Evolutionary conservation across 2,888 invertebrate species (phyloP).

Genomic region (Biston betularia): DNA sequence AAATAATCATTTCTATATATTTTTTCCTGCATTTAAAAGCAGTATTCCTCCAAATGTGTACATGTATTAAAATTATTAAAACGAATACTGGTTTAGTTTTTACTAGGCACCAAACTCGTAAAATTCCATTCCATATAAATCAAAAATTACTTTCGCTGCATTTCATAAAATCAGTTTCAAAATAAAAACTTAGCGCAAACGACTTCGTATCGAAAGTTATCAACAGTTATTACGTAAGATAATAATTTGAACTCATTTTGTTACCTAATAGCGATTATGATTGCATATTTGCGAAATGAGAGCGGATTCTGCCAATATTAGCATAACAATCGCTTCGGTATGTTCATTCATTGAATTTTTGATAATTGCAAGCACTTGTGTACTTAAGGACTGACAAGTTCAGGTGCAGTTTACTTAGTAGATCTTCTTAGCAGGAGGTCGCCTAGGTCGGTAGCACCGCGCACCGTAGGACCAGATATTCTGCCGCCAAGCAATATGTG

Average conservation of each 20-base stretch:
- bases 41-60: too few species aligned
- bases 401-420: neutral
- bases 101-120: neutral
- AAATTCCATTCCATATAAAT: slow-evolving; percentile 18
- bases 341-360: slow-evolving; percentile 29
- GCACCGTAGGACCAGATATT: too few species aligned
- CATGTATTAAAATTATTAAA: too few species aligned
- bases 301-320: slow-evolving; percentile 45
- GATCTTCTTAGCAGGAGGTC: too few species aligned
- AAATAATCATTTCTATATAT: neutral
- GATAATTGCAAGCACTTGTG: slow-evolving; percentile 2
- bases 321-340: slow-evolving; percentile 35
- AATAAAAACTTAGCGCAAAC: slow-evolving; percentile 24
- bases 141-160: slow-evolving; percentile 31
- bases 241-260: slow-evolving; percentile 41
- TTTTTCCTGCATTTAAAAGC: too few species aligned
- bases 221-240: slow-evolving; percentile 38
- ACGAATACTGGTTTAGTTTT: too few species aligned
- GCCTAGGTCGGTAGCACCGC: too few species aligned
- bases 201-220: slow-evolving; percentile 42
- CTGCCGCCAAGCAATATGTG: too few species aligned
- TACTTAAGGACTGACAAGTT: neutral
- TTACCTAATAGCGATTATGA: slow-evolving; percentile 43
- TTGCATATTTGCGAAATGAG: slow-evolving; percentile 39
- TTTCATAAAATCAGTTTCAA: slow-evolving; percentile 18